These are phyloP conservation scores for Bolinopsis microptera DNA, from an alignment of 37 sponge, comb jelly and placozoan species.

Conservation along the genomic window DNA sequence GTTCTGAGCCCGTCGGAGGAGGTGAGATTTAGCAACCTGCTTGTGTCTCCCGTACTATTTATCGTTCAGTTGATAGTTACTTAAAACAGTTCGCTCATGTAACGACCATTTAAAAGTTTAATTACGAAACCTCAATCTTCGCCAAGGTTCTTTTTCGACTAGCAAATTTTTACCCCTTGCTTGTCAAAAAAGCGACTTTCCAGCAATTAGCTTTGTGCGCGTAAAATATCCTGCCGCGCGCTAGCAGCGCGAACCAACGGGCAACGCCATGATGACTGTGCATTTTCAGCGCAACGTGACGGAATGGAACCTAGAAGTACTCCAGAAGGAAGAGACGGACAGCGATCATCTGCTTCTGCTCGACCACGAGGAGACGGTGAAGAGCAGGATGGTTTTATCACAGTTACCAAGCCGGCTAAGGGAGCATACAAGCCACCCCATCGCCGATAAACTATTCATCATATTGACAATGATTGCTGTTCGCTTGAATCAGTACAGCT, in stretches of 20 bases:
- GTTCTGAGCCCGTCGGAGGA: constrained; percentile 50
- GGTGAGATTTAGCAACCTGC: constrained; percentile 6
- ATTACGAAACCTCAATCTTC: not conserved
- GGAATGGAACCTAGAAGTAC: not conserved
- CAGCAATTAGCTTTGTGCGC: not conserved
- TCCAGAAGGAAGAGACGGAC: constrained; percentile 24
- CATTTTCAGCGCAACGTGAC: not conserved
- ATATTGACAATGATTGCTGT: not conserved
- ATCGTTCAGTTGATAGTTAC: not conserved
- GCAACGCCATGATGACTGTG: not conserved
- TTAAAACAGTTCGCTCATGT: not conserved
- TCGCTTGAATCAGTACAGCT: not conserved
- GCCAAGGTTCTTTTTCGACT: not conserved
- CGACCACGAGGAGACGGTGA: constrained; percentile 25
- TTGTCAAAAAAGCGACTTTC: not conserved
- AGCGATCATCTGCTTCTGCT: not conserved
- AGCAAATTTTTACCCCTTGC: not conserved
- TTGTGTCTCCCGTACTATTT: not conserved
- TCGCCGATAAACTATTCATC: not conserved
- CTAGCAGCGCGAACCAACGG: not conserved
- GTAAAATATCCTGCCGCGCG: not conserved
- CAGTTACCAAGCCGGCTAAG: not conserved
- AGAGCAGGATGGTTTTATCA: constrained; percentile 16
- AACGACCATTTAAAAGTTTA: not conserved
- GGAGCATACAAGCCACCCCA: constrained; percentile 46